Percentiles rank a stretch among this genome's conserved stretches.
Conservation (phyloP, 1,140 invertebrate genomes). For the Drosophila rufa region DNA sequence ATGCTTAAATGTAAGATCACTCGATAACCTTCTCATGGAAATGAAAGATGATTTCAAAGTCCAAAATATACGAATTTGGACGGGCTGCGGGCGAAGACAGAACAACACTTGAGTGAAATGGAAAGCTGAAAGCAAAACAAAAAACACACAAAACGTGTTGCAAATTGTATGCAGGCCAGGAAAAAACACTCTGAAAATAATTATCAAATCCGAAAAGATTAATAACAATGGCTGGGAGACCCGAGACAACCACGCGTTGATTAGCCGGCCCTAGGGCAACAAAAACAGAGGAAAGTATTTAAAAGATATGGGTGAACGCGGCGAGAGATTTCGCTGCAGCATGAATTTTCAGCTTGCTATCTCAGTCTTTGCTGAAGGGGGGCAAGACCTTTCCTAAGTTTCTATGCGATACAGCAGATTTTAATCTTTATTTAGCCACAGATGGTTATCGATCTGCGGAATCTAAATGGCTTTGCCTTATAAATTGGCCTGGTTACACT, state of each 20-base stretch:
- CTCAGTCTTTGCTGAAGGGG: slow-evolving; percentile 15
- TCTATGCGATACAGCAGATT: slow-evolving; percentile 15
- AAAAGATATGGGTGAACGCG: slow-evolving; percentile 21
- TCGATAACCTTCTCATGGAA: slow-evolving; percentile 43
- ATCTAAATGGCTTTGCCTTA: slow-evolving; percentile 37
- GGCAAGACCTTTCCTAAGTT: slow-evolving; percentile 18
- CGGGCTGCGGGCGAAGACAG: slow-evolving; percentile 37
- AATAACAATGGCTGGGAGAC: slow-evolving; percentile 46
- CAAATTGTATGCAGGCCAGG: slow-evolving; percentile 67
- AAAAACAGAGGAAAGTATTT: slow-evolving; percentile 39
- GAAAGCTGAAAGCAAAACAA: slow-evolving; percentile 56
- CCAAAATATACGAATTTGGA: slow-evolving; percentile 3
- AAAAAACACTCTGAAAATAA: slow-evolving; percentile 32
- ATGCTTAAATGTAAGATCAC: slow-evolving; percentile 29
- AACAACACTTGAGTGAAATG: slow-evolving; percentile 60
- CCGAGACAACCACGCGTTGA: slow-evolving; percentile 57
- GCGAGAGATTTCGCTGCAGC: slow-evolving; percentile 57
- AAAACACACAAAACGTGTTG: slow-evolving; percentile 61
- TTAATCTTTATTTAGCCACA: slow-evolving; percentile 35
- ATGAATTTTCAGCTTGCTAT: slow-evolving; percentile 14
- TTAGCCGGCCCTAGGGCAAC: slow-evolving; percentile 55
- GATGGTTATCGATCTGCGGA: slow-evolving; percentile 50
- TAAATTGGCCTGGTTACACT: slow-evolving; percentile 48
- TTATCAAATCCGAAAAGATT: slow-evolving; percentile 52
- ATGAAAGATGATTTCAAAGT: slow-evolving; percentile 35